A percentile compares a stretch with the other conserved stretches of the same genome.
These are phyloP conservation scores for Bombus breviceps DNA, from an alignment of 1,140 invertebrate genomes.

Conservation along the genomic window DNA sequence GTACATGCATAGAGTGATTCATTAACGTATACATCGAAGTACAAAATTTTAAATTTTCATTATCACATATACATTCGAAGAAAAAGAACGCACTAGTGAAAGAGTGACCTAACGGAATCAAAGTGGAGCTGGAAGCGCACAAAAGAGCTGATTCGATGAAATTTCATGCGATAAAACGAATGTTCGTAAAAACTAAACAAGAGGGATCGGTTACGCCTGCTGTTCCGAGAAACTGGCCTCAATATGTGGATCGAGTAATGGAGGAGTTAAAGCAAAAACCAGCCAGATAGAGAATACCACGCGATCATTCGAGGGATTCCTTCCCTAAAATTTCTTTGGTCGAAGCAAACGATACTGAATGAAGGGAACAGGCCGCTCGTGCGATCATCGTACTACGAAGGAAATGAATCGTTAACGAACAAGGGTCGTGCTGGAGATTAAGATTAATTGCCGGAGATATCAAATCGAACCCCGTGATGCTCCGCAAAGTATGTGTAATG, in stretches of 20 bases:
- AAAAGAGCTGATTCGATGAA: slow-evolving; percentile 50
- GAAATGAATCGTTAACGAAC: slow-evolving; percentile 34
- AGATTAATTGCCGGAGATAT: slow-evolving; percentile 44
- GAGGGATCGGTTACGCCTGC: slow-evolving; percentile 44
- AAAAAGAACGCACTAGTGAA: background rate
- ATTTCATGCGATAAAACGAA: slow-evolving; percentile 59
- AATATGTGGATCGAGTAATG: background rate
- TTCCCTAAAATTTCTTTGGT: background rate
- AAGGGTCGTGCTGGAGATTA: slow-evolving; percentile 26
- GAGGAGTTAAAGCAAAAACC: slow-evolving; percentile 12
- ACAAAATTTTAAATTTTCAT: too few relatives aligned
- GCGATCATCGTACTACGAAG: slow-evolving; percentile 22
- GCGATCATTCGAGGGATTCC: background rate
- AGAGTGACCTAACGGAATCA: background rate
- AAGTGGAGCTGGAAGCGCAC: background rate
- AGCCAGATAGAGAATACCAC: background rate
- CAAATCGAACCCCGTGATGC: background rate
- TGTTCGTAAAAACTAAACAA: slow-evolving; percentile 56
- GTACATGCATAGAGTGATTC: too few relatives aligned
- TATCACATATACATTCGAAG: background rate
- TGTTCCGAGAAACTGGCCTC: slow-evolving; percentile 43
- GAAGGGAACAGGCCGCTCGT: background rate
- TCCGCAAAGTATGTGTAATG: background rate
- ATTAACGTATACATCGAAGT: too few relatives aligned
- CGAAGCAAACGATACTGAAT: background rate